phyloP scores from a whole-genome alignment of 2,113 vertebrate genomes.

The Hiodon alosoides region DNA sequence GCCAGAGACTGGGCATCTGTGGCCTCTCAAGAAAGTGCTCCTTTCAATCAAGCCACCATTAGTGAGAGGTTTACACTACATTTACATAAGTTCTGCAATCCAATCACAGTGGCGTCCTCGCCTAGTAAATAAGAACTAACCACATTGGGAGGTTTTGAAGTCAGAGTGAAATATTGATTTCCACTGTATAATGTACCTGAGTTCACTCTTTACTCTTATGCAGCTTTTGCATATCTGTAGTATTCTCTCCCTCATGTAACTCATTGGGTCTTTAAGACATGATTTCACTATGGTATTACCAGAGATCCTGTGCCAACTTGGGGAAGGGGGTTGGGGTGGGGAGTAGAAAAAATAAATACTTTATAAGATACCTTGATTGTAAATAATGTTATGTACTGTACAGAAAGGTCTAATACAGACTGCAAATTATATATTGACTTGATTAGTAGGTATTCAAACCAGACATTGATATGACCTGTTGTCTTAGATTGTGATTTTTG shows the following conservation, averaged over 20 bases:
- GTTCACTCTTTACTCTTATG: not conserved
- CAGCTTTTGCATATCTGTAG: not conserved
- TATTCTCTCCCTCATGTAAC: not conserved
- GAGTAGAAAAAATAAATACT: too few species aligned
- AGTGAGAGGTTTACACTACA: slow-evolving; percentile 26
- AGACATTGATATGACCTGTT: too few species aligned
- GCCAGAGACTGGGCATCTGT: slow-evolving; percentile 24
- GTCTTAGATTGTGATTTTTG: too few species aligned
- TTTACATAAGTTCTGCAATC: slow-evolving; percentile 35
- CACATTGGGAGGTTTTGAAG: slow-evolving; percentile 33
- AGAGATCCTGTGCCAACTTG: too few species aligned
- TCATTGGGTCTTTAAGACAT: too few species aligned
- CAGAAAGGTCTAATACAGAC: too few species aligned
- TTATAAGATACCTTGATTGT: too few species aligned
- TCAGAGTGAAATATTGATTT: not conserved
- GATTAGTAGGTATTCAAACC: too few species aligned
- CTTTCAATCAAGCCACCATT: slow-evolving; percentile 32
- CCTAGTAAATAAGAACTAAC: slow-evolving; percentile 23
- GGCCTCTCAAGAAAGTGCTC: slow-evolving; percentile 31
- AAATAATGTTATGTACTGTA: too few species aligned
- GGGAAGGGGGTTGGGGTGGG: too few species aligned
- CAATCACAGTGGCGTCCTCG: not conserved
- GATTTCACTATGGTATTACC: too few species aligned
- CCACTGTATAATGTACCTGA: not conserved
- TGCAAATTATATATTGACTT: too few species aligned